Conservation (phyloP, 2,888 invertebrate genomes). For the Mellilla xanthometata region DNA sequence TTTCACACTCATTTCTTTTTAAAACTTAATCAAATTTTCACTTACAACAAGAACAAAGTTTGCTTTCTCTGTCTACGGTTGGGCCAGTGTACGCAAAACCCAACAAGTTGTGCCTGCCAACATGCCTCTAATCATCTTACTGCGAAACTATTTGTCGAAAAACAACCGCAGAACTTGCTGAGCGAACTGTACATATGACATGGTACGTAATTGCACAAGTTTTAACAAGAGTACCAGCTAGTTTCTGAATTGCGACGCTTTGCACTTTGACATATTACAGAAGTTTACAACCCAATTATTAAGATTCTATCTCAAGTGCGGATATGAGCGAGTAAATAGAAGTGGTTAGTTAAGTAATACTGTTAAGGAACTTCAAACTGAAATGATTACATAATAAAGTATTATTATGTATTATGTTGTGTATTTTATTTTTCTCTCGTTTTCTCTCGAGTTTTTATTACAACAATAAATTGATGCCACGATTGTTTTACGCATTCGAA, state of each 20-base stretch:
- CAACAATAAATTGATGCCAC: too few relatives aligned
- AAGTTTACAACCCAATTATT: conserved; percentile 9
- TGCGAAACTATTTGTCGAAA: conserved; percentile 7
- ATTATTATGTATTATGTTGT: too few relatives aligned
- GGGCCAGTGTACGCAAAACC: neutral
- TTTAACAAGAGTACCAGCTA: conserved; percentile 17
- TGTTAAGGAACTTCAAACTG: too few relatives aligned
- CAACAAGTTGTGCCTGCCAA: neutral
- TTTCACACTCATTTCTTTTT: too few relatives aligned
- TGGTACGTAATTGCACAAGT: conserved; percentile 22
- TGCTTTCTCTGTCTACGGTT: too few relatives aligned
- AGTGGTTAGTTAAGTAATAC: too few relatives aligned
- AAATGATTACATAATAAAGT: too few relatives aligned
- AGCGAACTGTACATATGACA: conserved; percentile 13
- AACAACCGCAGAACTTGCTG: conserved; percentile 11
- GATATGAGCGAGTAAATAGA: too few relatives aligned
- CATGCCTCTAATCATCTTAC: conserved; percentile 6
- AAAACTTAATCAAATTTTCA: too few relatives aligned
- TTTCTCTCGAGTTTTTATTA: too few relatives aligned
- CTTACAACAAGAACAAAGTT: neutral
- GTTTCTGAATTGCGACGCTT: conserved; percentile 10
- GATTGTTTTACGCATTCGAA: too few relatives aligned
- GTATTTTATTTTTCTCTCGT: too few relatives aligned
- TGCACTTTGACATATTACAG: conserved; percentile 23
- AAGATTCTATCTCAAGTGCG: neutral